These are phyloP conservation scores for Meloe dianella DNA, from an alignment of 2,888 invertebrate species.

Conservation along the genomic window DNA sequence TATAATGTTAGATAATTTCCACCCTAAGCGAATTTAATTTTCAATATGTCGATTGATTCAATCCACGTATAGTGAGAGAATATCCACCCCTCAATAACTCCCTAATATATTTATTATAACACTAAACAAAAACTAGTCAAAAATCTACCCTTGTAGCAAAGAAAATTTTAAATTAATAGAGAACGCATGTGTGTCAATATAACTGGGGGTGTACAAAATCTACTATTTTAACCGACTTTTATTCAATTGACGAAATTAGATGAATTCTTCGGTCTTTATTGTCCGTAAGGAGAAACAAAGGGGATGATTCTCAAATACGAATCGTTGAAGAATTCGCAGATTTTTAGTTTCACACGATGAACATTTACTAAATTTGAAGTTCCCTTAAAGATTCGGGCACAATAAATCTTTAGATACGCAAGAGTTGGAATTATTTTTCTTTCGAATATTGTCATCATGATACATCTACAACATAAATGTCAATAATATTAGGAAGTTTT, in stretches of 20 bases:
- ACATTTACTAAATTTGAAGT: background rate
- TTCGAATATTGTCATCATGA: background rate
- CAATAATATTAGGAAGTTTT: constrained; percentile 32
- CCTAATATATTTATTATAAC: constrained; percentile 4
- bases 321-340: too few species aligned
- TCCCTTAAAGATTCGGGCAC: background rate
- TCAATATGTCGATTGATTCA: constrained; percentile 12
- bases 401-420: background rate
- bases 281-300: too few species aligned
- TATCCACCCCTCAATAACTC: background rate
- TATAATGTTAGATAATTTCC: constrained; percentile 40
- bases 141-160: background rate
- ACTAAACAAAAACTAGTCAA: background rate
- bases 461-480: constrained; percentile 19
- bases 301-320: too few species aligned
- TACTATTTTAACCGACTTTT: too few species aligned
- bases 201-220: background rate
- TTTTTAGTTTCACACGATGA: constrained; percentile 13
- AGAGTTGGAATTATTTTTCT: constrained; percentile 16
- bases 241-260: too few species aligned
- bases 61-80: background rate
- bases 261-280: too few species aligned
- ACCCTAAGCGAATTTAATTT: constrained; percentile 29
- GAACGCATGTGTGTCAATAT: background rate
- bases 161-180: background rate